Conservation (phyloP, 2,113 vertebrate species). For the Labrus mixtus region DNA sequence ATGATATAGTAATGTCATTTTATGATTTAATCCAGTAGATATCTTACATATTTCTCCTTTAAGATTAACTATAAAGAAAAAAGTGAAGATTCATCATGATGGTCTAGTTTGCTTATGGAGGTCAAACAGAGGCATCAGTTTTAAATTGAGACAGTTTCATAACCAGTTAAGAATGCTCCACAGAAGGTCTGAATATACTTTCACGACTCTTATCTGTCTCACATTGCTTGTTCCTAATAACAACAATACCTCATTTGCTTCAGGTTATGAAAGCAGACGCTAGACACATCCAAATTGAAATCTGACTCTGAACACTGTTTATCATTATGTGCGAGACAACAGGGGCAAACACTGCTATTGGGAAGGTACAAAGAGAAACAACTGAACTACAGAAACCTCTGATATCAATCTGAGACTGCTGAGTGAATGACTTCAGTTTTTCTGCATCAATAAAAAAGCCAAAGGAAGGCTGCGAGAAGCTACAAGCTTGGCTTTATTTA, state of each 20-base stretch:
- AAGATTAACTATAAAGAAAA: background rate
- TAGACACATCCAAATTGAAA: background rate
- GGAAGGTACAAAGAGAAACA: background rate
- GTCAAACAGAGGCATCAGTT: background rate
- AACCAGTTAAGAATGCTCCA: background rate
- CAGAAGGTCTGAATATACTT: background rate
- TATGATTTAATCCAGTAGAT: too few species aligned
- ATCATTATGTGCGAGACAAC: background rate
- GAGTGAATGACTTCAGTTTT: background rate
- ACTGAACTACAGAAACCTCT: background rate
- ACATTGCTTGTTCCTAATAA: slow-evolving; percentile 7
- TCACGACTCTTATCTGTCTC: slow-evolving; percentile 12
- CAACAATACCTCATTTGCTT: slow-evolving; percentile 26
- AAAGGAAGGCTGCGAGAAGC: background rate
- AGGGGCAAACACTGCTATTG: background rate
- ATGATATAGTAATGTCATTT: too few species aligned
- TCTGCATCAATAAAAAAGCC: background rate
- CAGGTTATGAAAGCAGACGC: slow-evolving; percentile 6
- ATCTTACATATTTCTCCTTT: too few species aligned
- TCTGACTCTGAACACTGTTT: background rate
- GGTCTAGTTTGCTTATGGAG: background rate
- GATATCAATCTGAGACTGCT: background rate
- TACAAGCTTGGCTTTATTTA: background rate
- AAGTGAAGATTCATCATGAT: too few species aligned
- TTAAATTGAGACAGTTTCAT: background rate